These are phyloP conservation scores for Mirza zaza DNA, from an alignment of 2,113 vertebrate species.

Conservation along the genomic window DNA sequence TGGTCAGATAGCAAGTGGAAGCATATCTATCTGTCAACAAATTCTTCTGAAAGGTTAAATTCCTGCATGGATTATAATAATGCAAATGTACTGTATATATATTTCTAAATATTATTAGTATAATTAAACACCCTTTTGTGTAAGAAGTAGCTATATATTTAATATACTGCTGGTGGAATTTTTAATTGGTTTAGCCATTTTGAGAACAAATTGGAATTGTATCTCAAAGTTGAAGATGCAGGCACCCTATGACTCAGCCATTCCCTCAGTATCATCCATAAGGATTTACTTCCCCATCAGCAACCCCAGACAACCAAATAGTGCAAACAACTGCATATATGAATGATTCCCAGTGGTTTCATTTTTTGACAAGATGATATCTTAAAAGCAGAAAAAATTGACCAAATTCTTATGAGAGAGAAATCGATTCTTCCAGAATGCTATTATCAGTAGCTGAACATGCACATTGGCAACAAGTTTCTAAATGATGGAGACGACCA, in stretches of 20 bases:
- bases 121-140: neutral
- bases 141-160: neutral
- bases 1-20: neutral
- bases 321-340: neutral
- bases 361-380: neutral
- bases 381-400: slow-evolving; percentile 7
- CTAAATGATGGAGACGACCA: neutral
- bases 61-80: neutral
- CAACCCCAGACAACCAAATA: neutral
- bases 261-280: neutral
- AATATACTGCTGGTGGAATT: neutral
- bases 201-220: neutral
- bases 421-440: slow-evolving; percentile 39
- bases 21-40: neutral
- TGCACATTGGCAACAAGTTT: neutral
- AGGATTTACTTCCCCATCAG: neutral
- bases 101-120: neutral
- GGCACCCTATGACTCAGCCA: neutral
- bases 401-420: neutral
- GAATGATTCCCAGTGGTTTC: neutral
- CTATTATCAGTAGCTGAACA: neutral
- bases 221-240: neutral
- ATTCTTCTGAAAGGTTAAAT: neutral
- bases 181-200: neutral
- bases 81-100: neutral